phyloP scores from a whole-genome alignment of 2,888 invertebrate genomes.

The Drosophila phalerata region DNA sequence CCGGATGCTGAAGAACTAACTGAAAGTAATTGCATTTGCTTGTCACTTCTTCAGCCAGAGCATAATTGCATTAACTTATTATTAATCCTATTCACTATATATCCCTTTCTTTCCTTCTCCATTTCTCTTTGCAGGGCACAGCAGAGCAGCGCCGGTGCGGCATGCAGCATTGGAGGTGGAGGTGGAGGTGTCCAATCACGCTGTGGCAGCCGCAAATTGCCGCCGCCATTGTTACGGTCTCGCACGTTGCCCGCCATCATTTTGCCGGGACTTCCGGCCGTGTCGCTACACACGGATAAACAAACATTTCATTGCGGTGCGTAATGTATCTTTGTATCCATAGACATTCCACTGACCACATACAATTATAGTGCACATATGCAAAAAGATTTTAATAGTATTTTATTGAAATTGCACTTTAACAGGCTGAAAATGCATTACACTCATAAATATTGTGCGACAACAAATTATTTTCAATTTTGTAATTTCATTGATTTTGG shows the following conservation, averaged over 20 bases:
- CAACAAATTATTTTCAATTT: conserved; percentile 1
- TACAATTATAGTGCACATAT: conserved; percentile 8
- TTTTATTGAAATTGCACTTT: conserved; percentile 1
- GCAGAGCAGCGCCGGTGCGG: conserved; percentile 86
- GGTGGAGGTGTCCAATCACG: conserved; percentile 76
- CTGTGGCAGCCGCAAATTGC: conserved; percentile 86
- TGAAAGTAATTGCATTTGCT: conserved; percentile 68
- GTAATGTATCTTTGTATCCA: conserved; percentile 44
- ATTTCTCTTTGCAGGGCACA: conserved; percentile 84
- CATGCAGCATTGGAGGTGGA: conserved; percentile 20
- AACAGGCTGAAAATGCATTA: not conserved
- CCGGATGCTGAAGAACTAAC: not conserved
- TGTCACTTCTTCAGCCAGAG: conserved; percentile 28
- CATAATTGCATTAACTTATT: conserved; percentile 74
- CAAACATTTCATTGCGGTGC: conserved; percentile 87
- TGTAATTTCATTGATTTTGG: not conserved
- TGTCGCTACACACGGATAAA: conserved; percentile 92
- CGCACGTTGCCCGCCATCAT: conserved; percentile 95
- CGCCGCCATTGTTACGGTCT: conserved; percentile 92
- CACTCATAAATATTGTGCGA: not conserved
- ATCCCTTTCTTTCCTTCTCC: not conserved
- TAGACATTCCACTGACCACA: conserved; percentile 15
- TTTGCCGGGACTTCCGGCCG: conserved; percentile 91
- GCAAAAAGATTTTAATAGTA: conserved; percentile 4
- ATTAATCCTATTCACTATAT: conserved; percentile 29